These are phyloP conservation scores for Eremobia ochroleuca DNA, from an alignment of 2,888 invertebrate species.

Conservation along the genomic window DNA sequence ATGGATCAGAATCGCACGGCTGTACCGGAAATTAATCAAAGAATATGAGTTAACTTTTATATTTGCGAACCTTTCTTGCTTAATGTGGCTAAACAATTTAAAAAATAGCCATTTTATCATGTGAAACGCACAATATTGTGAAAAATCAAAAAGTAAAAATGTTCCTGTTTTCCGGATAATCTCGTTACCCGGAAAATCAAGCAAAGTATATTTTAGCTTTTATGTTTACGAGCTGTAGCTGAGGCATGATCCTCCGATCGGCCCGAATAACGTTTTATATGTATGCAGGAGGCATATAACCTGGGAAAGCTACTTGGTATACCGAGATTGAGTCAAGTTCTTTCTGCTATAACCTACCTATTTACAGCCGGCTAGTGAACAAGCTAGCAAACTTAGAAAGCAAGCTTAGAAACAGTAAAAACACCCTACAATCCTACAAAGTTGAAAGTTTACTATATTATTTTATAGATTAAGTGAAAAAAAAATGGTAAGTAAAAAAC, in stretches of 20 bases:
- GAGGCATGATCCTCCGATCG: neutral
- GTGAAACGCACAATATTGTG: neutral
- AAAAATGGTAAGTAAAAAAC: neutral
- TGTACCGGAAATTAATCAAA: too few species aligned
- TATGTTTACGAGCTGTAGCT: neutral
- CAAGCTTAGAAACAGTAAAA: neutral
- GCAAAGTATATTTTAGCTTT: neutral
- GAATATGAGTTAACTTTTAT: too few species aligned
- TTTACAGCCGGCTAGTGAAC: neutral
- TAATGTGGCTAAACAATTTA: neutral
- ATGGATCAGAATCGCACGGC: too few species aligned
- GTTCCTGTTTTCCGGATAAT: neutral
- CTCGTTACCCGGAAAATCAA: neutral
- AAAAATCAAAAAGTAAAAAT: neutral
- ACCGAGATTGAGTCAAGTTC: neutral
- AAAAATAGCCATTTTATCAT: neutral
- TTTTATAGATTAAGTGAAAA: neutral
- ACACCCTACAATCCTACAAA: neutral
- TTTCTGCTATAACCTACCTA: neutral
- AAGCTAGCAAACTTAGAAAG: too few species aligned
- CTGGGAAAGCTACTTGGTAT: neutral
- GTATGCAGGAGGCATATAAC: too few species aligned
- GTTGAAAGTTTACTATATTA: neutral
- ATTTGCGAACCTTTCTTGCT: too few species aligned
- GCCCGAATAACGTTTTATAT: neutral